phyloP scores from a whole-genome alignment of 2,113 vertebrate species.

The Podilymbus podiceps region DNA sequence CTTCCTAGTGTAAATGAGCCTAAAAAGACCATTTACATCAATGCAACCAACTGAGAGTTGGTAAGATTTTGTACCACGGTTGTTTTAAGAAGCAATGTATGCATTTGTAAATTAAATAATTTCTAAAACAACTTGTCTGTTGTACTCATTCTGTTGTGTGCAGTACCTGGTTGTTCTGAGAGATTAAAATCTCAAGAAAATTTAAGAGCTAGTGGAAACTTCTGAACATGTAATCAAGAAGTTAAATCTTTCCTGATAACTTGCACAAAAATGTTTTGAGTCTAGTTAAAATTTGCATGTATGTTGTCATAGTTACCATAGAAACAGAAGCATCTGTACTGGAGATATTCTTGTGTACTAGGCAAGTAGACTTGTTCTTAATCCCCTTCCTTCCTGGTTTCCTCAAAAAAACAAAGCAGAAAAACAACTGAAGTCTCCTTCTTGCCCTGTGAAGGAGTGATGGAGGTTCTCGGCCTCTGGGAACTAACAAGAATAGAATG shows the following conservation, averaged over 20 bases:
- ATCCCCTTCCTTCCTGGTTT: neutral
- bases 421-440: neutral
- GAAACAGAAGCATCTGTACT: neutral
- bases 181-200: neutral
- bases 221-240: neutral
- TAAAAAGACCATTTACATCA: neutral
- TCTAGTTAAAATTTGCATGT: neutral
- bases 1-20: constrained; percentile 58
- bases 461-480: neutral
- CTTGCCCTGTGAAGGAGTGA: neutral
- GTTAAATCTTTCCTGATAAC: neutral
- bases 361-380: neutral
- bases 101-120: constrained; percentile 41
- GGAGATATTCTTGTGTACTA: neutral
- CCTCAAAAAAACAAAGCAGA: neutral
- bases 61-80: neutral
- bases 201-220: neutral
- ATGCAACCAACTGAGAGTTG: neutral
- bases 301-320: neutral
- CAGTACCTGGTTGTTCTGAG: neutral
- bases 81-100: neutral
- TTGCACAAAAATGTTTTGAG: neutral
- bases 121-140: neutral
- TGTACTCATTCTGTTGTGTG: neutral
- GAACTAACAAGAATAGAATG: neutral